Evolutionary conservation across 2,888 invertebrate genomes (phyloP), one percentile per base, ranked within the genome.

Genomic region (Cerastis rubricosa): DNA sequence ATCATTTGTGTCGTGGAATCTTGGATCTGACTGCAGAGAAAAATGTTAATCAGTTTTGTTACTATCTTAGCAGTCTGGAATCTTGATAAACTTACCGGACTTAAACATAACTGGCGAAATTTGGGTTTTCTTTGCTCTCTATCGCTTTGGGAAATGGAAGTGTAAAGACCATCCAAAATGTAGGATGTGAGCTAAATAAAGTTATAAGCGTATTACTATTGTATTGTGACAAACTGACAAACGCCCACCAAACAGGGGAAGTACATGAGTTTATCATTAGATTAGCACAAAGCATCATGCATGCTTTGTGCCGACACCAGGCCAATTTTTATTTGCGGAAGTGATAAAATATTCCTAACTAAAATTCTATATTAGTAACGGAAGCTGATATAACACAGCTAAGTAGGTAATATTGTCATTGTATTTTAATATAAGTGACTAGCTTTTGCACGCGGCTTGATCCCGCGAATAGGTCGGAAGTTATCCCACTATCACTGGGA

Each of bases 261-360:
- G 25, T n/a, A 71, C 17, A 68, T 43, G 47, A 40, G 59, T 19
- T 68, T 68, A 72, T 81, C 65, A 22, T 3, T 57, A 66, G 65
- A 78, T 83, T 78, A 69, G 14, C 22, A 71, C 61, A 51, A 54
- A 66, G 7, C 49, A 17, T n/a, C n/a, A n/a, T n/a, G n/a, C n/a
- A 54, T 61, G 7, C 63, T n/a, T n/a, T n/a, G 12, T 54, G 40
- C 59, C 45, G 40, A 43, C 54, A 22, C 29, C 25, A 61, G 17
- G 47, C n/a, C 17, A 76, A 25, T 19, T 69, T 66, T 78, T 69
- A 35, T 43, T 17, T 49, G 25, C 61, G 83, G 83, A 78, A 63
- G 57, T 63, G 81, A 83, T 83, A 83, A 81, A 69, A 57, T 43
- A 45, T n/a, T 67, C 3, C 49, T 29, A 35, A 43, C n/a, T 35